A percentile compares a stretch with the other conserved stretches of the same genome.
Evolutionary conservation across 2,888 invertebrate genomes (phyloP).

Genomic region (Acleris cristana): DNA sequence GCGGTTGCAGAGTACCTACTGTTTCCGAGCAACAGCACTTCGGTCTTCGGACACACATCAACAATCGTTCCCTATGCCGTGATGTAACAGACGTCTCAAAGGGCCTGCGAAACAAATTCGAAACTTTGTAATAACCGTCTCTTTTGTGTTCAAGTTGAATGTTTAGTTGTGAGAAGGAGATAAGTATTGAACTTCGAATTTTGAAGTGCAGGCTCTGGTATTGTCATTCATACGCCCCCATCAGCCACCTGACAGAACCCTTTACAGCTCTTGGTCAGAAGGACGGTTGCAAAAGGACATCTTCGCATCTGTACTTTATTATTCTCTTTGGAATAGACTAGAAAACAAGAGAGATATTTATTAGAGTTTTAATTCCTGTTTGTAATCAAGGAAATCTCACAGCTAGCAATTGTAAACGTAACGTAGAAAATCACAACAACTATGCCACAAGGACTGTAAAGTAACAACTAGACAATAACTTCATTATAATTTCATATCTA

Average conservation of each 20-base stretch:
- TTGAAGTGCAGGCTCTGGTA: neutral
- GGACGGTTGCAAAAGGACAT: conserved; percentile 59
- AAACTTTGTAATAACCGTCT: neutral
- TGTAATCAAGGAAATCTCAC: conserved; percentile 45
- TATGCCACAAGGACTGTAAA: conserved; percentile 63
- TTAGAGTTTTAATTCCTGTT: conserved; percentile 40
- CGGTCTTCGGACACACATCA: too few relatives aligned
- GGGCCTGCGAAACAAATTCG: too few relatives aligned
- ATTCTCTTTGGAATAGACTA: conserved; percentile 22
- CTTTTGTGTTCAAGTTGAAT: neutral
- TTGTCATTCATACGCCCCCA: neutral
- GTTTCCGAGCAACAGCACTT: neutral
- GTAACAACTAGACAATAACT: conserved; percentile 65
- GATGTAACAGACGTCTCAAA: too few relatives aligned
- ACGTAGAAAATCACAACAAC: conserved; percentile 65
- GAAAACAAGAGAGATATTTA: conserved; percentile 26
- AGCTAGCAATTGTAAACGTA: conserved; percentile 71
- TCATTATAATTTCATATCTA: conserved; percentile 59
- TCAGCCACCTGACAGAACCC: conserved; percentile 39
- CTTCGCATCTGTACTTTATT: conserved; percentile 31
- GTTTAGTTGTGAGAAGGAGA: too few relatives aligned
- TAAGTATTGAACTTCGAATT: too few relatives aligned
- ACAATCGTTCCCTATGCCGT: too few relatives aligned
- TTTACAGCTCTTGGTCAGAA: conserved; percentile 53
- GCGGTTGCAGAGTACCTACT: neutral